phyloP scores from a whole-genome alignment of 2,113 vertebrate genomes.

The Taurulus bubalis region DNA sequence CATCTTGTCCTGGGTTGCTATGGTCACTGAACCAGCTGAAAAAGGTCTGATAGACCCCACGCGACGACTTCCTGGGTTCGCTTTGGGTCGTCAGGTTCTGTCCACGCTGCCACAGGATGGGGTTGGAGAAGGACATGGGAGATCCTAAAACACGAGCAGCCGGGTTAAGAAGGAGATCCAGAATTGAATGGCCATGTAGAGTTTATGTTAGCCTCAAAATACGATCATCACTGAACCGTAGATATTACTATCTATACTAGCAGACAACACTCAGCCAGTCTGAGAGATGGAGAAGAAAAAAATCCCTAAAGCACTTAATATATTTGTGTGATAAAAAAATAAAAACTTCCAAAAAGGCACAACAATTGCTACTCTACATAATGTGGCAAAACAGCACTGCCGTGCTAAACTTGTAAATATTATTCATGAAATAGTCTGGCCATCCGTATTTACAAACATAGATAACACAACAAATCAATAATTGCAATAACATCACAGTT shows the following conservation, averaged over 20 bases:
- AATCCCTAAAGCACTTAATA: no score
- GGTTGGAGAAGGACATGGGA: constrained; percentile 84
- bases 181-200: background rate
- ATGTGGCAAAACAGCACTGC: background rate
- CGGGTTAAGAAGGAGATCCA: background rate
- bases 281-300: background rate
- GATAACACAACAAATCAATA: background rate
- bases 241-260: background rate
- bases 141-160: constrained; percentile 66
- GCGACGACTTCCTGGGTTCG: constrained; percentile 77
- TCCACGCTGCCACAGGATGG: constrained; percentile 85
- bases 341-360: background rate
- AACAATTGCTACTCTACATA: background rate
- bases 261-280: background rate
- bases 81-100: constrained; percentile 83
- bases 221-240: background rate
- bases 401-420: background rate
- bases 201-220: background rate
- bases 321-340: background rate
- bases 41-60: constrained; percentile 84
- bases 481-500: background rate
- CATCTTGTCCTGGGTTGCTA: constrained; percentile 82
- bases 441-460: background rate
- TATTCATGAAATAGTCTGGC: background rate
- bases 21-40: constrained; percentile 88